Base-by-base conservation (phyloP, 2,888 invertebrate genomes). In the Drosophila quasianomalipes region DNA sequence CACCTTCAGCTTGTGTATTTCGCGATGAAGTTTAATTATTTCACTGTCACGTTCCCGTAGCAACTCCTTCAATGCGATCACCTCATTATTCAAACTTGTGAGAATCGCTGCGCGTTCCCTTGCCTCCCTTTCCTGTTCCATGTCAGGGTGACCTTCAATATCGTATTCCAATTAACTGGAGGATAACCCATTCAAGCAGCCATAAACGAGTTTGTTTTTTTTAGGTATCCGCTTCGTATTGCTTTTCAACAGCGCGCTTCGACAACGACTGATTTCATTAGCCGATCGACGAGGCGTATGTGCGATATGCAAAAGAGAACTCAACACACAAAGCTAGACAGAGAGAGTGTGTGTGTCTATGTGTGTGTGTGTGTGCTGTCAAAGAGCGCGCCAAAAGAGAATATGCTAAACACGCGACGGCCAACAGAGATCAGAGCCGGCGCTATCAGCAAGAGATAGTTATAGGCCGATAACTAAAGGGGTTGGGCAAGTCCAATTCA, bases 1-100 rank as follows among this genome's bases (percentile, higher is more conserved):
- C 66, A 85, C 84, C 84, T 85, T 85, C 4, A 85, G 73, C 92
- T 96, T 96, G 92, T 96, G 96, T 61, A 96, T 95, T 93, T 96
- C 96, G 63, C 96, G 94, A 90, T 95, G 95, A 52, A 96, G 93
- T 82, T 95, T 94, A 44, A 94, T 88, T 58, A 96, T 94, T 90
- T 95, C 95, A 47, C 94, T 93, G 73, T 96, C 95, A 70, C 94
- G 94, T 49, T 92, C 93, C 62, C 93, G 93, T 52, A 96, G 92
- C 66, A 94, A 93, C 80, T 95, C 94, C 81, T 94, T 94, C 39
- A 95, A 94, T 39, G 94, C 94, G 31, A 93, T 92, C 66, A 96
- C 92, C 88, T 96, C 95, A 2, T 94, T 93, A 71, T 95, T 95
- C 51, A 95, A 91, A 19, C 93, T 90, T 92, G 94, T 85, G 90